Conservation (phyloP, 2,888 invertebrate species). For the Loripinus fragilis region DNA sequence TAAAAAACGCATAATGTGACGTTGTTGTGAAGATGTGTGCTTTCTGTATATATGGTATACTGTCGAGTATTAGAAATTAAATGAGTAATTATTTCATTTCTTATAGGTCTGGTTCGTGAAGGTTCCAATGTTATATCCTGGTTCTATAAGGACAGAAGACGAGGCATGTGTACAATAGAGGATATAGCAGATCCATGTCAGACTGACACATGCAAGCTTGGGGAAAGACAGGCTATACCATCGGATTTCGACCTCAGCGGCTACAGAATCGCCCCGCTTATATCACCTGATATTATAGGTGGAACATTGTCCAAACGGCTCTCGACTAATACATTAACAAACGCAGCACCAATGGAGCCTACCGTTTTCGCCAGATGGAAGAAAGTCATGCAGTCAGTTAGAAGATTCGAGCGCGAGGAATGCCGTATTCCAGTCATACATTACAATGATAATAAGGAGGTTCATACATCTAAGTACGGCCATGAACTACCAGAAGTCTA, state of each 20-base stretch:
- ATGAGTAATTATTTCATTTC: too few species aligned
- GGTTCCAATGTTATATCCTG: constrained; percentile 62
- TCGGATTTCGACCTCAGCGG: constrained; percentile 64
- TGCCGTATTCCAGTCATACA: constrained; percentile 67
- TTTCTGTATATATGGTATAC: too few species aligned
- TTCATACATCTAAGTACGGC: constrained; percentile 38
- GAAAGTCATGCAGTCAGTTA: constrained; percentile 56
- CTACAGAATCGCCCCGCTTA: constrained; percentile 67
- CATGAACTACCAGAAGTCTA: constrained; percentile 62
- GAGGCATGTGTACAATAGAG: constrained; percentile 56
- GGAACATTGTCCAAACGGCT: constrained; percentile 62
- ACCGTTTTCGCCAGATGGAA: constrained; percentile 72
- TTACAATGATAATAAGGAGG: constrained; percentile 26
- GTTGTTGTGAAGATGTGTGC: too few species aligned
- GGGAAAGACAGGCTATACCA: constrained; percentile 67
- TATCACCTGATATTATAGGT: constrained; percentile 71
- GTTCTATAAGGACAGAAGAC: constrained; percentile 65
- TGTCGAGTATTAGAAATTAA: too few species aligned
- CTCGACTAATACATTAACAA: constrained; percentile 73
- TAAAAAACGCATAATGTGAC: too few species aligned
- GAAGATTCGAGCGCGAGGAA: constrained; percentile 67
- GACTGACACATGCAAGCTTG: constrained; percentile 61
- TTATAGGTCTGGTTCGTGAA: constrained; percentile 68
- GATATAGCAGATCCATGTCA: constrained; percentile 57
- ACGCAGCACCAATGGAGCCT: constrained; percentile 72